Percentiles rank a stretch among this genome's conserved stretches.
phyloP scores from a whole-genome alignment of 2,113 vertebrate genomes.

The Aythya baeri region DNA sequence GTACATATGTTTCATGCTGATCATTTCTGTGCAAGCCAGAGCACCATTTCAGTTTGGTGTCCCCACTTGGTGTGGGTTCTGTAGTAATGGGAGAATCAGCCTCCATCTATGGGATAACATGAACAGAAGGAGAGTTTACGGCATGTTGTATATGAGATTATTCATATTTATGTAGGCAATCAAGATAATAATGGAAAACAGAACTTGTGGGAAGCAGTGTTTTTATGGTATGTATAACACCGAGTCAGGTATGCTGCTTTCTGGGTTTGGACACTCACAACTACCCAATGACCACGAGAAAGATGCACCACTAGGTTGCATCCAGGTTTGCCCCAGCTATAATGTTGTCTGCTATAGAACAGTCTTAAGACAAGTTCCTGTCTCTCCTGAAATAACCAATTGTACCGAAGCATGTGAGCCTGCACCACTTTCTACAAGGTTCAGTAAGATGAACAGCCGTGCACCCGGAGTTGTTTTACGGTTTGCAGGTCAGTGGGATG shows the following conservation, averaged over 20 bases:
- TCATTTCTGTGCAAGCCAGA: neutral
- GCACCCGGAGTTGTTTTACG: neutral
- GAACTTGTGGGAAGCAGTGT: neutral
- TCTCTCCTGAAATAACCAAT: neutral
- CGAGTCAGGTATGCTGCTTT: neutral
- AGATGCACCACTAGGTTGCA: neutral
- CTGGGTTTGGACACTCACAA: neutral
- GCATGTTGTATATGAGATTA: neutral
- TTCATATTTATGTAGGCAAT: neutral
- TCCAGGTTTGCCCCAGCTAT: neutral
- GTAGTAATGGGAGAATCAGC: neutral
- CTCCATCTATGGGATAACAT: neutral
- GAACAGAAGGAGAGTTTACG: neutral
- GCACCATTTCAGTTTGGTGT: neutral
- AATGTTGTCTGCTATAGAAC: neutral
- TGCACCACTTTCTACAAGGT: neutral
- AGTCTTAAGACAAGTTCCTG: neutral
- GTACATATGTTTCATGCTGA: neutral
- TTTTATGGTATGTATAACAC: neutral
- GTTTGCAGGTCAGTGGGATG: accelerated
- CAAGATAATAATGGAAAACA: neutral
- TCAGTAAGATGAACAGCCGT: neutral
- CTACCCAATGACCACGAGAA: neutral
- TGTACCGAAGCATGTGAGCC: neutral
- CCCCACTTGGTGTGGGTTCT: neutral